Percentiles rank a stretch among this genome's conserved stretches.
Evolutionary conservation across 2,888 invertebrate species (phyloP).

Genomic region (Cantharis flavilabris): DNA sequence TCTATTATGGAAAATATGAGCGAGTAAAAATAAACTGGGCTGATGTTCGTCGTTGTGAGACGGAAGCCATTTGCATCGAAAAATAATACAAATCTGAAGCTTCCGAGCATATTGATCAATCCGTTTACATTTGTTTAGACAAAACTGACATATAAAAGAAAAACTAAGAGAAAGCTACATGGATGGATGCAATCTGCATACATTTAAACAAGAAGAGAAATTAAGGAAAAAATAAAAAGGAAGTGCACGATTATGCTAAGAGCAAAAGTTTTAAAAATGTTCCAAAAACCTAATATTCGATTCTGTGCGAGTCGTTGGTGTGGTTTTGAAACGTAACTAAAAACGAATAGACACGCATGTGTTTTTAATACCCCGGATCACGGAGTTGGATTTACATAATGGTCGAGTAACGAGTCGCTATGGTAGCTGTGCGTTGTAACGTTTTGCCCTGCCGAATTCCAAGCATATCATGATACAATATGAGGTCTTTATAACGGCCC

Average conservation of each 20-base stretch:
- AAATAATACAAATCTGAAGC: not conserved
- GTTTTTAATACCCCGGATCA: slow-evolving; percentile 41
- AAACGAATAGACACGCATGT: slow-evolving; percentile 41
- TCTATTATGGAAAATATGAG: not conserved
- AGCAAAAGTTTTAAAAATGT: not conserved
- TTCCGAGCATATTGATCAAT: not conserved
- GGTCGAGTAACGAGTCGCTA: slow-evolving; percentile 32
- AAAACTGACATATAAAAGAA: not conserved
- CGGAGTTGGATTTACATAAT: slow-evolving; percentile 40
- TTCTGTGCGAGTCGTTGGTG: slow-evolving; percentile 22
- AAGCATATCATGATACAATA: slow-evolving; percentile 39
- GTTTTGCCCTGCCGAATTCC: slow-evolving; percentile 34
- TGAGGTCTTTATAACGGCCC: slow-evolving; percentile 39
- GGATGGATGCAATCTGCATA: not conserved
- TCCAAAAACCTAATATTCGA: slow-evolving; percentile 12
- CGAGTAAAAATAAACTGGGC: not conserved
- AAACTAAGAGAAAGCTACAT: not conserved
- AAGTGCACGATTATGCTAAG: not conserved
- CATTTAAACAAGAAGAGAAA: not conserved
- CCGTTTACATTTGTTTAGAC: not conserved
- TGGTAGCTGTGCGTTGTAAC: slow-evolving; percentile 31
- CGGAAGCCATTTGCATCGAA: not conserved
- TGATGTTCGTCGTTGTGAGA: not conserved
- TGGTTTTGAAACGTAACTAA: slow-evolving; percentile 34
- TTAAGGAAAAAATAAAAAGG: not conserved